Evolutionary conservation across 1,140 invertebrate genomes (phyloP), one percentile per base, ranked within the genome.

Genomic region (Dolichoris vasculosae): DNA sequence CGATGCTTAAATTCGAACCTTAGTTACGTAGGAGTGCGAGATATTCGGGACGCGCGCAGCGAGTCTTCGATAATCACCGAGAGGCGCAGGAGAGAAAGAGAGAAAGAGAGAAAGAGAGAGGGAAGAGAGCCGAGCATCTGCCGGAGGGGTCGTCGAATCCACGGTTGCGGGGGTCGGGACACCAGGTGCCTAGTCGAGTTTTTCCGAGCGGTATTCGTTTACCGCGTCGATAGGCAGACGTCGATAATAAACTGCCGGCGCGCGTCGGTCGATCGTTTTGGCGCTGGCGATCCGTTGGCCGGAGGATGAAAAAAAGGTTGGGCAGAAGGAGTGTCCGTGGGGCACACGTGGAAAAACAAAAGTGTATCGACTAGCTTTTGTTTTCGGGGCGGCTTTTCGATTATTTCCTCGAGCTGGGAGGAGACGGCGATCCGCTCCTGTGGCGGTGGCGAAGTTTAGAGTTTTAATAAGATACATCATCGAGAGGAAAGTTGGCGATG

Each of bases 181-280:
- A 82, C 91, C 91, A 92, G 91, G 91, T 92, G 91, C 86, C 43
- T 38, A 1, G 40, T 20, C 48, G 89, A 89, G 86, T 90, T 89
- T n/a, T 87, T 90, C 88, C 88, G 80, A 86, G 81, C 82, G 85
- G 43, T 26, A 32, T 75, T 75, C 30, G 20, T 75, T 40, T 48
- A 23, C 75, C 11, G 69, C 38, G 67, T n/a, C 69, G 69, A 73
- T 73, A 73, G 38, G 48, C 71, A 35, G 17, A 63, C 82, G 32
- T 64, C 71, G 43, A 75, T 73, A 82, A 86, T 86, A 78, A 69
- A 1, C 26, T 46, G 35, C 64, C 51, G 67, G 71, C 67, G 63
- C 69, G 40, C 38, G 63, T 8, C 35, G 30, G n/a, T 38, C 35
- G 51, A 71, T 71, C 67, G 67, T 73, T 64, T 35, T 63, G 3